A percentile compares a stretch with the other conserved stretches of the same genome.
Evolutionary conservation across 53 echinoderm and acorn worm genomes (phyloP).

Genomic region (Hippasteria phrygiana): DNA sequence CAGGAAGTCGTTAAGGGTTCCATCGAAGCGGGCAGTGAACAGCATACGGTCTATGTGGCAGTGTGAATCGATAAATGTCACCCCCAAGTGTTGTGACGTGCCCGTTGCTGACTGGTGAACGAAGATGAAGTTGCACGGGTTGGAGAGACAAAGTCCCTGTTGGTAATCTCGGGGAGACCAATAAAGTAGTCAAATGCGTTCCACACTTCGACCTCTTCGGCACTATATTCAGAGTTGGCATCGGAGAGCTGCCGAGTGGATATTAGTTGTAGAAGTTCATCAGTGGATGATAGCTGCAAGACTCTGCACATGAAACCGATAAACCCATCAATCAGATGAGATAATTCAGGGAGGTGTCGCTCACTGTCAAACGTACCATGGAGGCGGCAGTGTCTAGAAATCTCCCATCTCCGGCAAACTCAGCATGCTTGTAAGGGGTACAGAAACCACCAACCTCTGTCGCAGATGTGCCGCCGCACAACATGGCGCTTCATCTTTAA

Average conservation of each 20-base stretch:
- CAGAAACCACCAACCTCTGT: too few species aligned
- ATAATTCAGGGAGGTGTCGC: background rate
- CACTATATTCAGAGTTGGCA: background rate
- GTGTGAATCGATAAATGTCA: background rate
- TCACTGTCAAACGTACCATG: too few species aligned
- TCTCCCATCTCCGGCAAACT: too few species aligned
- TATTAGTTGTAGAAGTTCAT: background rate
- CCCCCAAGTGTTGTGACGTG: background rate
- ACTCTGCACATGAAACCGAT: background rate
- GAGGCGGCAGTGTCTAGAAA: too few species aligned
- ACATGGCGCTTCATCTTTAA: too few species aligned
- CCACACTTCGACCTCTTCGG: background rate
- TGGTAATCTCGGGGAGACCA: background rate
- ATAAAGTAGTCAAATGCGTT: background rate
- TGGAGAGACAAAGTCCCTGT: background rate
- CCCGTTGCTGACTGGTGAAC: background rate
- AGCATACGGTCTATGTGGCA: background rate
- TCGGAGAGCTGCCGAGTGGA: background rate
- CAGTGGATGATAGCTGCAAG: background rate
- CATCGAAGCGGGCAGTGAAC: background rate
- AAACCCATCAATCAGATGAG: background rate
- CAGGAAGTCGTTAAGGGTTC: background rate
- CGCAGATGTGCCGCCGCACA: too few species aligned
- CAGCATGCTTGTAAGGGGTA: too few species aligned
- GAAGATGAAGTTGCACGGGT: background rate